Conservation (phyloP, 35 echinoderm and acorn worm genomes). For the Apostichopus californicus region DNA sequence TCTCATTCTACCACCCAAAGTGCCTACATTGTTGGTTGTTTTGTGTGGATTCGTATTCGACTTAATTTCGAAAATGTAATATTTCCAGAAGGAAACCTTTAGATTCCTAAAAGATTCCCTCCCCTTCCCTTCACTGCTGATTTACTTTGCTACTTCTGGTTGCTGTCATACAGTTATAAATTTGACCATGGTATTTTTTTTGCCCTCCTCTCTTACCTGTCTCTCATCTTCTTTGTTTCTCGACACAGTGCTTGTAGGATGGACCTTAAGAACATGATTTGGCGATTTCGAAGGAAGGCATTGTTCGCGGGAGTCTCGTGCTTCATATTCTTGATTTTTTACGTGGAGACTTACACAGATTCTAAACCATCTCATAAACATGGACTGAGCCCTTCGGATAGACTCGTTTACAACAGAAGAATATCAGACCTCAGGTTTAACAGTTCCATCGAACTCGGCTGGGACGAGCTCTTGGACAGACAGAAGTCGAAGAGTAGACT, state of each 20-base stretch:
- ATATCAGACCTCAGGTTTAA: conserved; percentile 58
- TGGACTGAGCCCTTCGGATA: not conserved
- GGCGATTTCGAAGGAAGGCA: conserved; percentile 52
- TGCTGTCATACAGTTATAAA: no score
- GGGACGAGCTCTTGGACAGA: conserved; percentile 35
- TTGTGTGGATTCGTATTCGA: no score
- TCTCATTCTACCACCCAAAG: no score
- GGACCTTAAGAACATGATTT: conserved; percentile 40
- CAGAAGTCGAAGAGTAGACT: conserved; percentile 25
- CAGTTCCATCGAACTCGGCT: conserved; percentile 16
- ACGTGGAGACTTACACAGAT: conserved; percentile 46
- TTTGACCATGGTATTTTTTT: no score
- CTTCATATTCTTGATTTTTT: conserved; percentile 43
- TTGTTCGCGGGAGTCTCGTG: not conserved
- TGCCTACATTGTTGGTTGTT: no score
- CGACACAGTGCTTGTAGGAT: conserved; percentile 14
- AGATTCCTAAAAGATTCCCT: no score
- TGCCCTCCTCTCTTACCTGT: no score
- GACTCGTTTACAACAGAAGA: conserved; percentile 24
- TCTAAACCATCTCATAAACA: conserved; percentile 13
- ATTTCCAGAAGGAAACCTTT: no score
- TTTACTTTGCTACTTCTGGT: no score
- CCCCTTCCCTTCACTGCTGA: no score
- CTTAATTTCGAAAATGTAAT: no score
- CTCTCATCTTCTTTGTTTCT: not conserved